Evolutionary conservation across 2,113 vertebrate species (phyloP), one percentile per base, ranked within the genome.

Genomic region (Probosciger aterrimus): DNA sequence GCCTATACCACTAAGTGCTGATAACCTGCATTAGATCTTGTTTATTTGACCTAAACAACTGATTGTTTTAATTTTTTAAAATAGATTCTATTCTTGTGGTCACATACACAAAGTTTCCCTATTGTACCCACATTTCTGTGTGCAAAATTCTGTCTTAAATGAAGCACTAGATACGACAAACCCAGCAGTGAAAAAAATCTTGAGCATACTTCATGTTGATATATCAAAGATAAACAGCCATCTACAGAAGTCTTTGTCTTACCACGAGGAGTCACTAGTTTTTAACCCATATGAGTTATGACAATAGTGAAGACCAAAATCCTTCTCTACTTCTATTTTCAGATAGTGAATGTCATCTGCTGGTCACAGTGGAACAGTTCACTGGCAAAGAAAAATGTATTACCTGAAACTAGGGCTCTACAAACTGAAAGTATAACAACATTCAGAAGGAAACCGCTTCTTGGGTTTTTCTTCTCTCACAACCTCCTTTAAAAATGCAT

Each of bases 241-340:
- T 27, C 33, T 10, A 50, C 17, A 53, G 35, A 2, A 55, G 22
- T 8, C 10, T 33, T 31, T 0, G 0, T 49, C n/a, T 47, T 22
- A 69, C 31, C 37, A 46, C 3, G 9, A 30, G 8, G 24, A 67
- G 25, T 28, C 59, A 88, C 12, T 17, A 64, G 12, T 4, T 93
- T 90, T 70, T 74, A 71, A 33, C 6, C 39, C 11, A 18, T 25
- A 30, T 11, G n/a, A 65, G 19, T 75, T 25, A 53, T 22, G 53
- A 74, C 27, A 86, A 39, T 43, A 88, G 17, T 16, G 27, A 71
- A 75, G 20, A 70, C 15, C 41, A 73, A 91, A 91, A 62, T 52
- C 60, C 12, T 69, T 46, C 8, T 30, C 18, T 19, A 17, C 7
- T 62, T 63, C n/a, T 17, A 39, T 31, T 71, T 90, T 63, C 52